These are phyloP conservation scores for Toxonevra muliebris DNA, from an alignment of 2,888 invertebrate genomes.

Conservation along the genomic window DNA sequence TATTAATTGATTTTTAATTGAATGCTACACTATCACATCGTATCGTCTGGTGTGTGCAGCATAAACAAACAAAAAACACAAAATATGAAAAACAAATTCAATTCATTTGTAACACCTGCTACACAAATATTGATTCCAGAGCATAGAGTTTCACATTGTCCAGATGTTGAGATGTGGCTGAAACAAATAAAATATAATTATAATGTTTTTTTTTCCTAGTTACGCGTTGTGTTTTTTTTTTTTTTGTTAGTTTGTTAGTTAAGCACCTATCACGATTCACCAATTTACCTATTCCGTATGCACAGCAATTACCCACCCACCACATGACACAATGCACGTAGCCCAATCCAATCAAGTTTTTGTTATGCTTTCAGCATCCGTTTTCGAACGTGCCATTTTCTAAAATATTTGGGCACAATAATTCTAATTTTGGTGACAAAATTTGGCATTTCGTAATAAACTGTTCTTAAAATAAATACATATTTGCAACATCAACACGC, in stretches of 20 bases:
- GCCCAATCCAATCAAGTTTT: not conserved
- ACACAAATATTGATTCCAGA: too few relatives aligned
- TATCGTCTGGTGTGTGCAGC: too few relatives aligned
- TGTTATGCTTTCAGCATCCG: slow-evolving; percentile 18
- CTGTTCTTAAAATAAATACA: not conserved
- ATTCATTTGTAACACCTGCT: too few relatives aligned
- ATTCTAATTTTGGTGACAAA: not conserved
- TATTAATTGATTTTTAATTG: slow-evolving; percentile 46
- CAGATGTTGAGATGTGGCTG: not conserved
- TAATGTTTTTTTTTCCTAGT: not conserved
- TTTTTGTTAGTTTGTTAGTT: not conserved
- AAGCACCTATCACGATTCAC: not conserved
- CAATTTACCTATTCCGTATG: not conserved
- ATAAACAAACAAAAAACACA: too few relatives aligned
- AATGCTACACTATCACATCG: slow-evolving; percentile 17
- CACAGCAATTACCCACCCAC: slow-evolving; percentile 6
- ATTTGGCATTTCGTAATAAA: slow-evolving; percentile 2
- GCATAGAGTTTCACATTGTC: too few relatives aligned
- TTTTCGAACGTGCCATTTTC: slow-evolving; percentile 19
- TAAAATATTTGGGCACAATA: not conserved
- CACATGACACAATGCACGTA: not conserved
- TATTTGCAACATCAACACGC: slow-evolving; percentile 11
- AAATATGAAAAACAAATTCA: too few relatives aligned
- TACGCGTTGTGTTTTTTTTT: not conserved
- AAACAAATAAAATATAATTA: not conserved